Evolutionary conservation across 2,113 vertebrate genomes (phyloP).

Genomic region (Pelmatolapia mariae): DNA sequence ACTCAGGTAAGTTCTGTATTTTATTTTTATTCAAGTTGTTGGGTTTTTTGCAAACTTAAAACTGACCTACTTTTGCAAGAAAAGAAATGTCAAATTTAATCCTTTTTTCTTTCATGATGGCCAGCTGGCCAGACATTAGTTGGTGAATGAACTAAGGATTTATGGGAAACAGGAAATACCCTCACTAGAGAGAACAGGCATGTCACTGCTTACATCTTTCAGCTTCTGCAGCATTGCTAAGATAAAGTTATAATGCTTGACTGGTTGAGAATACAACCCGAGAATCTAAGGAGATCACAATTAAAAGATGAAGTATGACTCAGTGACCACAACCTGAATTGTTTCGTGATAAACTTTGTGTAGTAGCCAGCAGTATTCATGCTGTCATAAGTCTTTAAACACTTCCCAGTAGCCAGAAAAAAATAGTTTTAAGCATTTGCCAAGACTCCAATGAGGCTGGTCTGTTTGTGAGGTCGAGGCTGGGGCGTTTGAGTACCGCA

Average conservation of each 20-base stretch:
- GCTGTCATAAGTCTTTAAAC: constrained; percentile 48
- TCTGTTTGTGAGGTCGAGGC: constrained; percentile 59
- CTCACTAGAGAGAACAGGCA: constrained; percentile 4
- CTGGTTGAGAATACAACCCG: background rate
- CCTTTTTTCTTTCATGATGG: background rate
- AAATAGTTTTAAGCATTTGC: constrained; percentile 44
- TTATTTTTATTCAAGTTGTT: background rate
- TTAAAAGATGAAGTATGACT: constrained; percentile 14
- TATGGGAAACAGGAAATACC: constrained; percentile 52
- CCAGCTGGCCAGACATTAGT: background rate
- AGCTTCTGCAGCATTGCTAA: background rate
- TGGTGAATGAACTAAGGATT: constrained; percentile 14
- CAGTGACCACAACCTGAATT: constrained; percentile 22
- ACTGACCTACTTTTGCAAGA: background rate
- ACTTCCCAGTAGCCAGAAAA: constrained; percentile 49
- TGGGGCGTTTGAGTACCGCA: constrained; percentile 42
- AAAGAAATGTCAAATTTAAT: background rate
- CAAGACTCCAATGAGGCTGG: constrained; percentile 48
- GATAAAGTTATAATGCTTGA: constrained; percentile 2
- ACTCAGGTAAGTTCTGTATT: background rate
- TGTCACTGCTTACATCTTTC: constrained; percentile 15
- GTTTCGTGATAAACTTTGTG: constrained; percentile 38
- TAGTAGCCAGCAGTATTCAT: constrained; percentile 40
- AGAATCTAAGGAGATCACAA: constrained; percentile 12
- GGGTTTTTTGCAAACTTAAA: background rate